Evolutionary conservation across 2,888 invertebrate species (phyloP).

Genomic region (Cistogaster globosa): DNA sequence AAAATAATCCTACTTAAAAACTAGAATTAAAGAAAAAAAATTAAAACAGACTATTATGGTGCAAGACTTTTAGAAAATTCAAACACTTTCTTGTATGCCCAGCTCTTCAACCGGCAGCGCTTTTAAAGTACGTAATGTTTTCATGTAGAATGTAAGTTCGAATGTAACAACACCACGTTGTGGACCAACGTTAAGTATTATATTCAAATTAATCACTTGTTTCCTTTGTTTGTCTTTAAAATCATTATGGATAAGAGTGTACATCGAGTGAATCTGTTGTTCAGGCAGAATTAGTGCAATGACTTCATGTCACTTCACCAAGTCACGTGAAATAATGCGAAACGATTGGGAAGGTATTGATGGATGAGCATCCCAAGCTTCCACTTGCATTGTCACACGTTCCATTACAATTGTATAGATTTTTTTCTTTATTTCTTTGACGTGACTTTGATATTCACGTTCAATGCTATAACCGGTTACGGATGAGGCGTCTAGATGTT

Average conservation of each 20-base stretch:
- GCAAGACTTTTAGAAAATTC: conserved; percentile 83
- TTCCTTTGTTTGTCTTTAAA: conserved; percentile 94
- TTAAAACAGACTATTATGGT: conserved; percentile 9
- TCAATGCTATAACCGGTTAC: conserved; percentile 87
- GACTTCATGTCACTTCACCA: conserved; percentile 95
- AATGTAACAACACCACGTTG: conserved; percentile 97
- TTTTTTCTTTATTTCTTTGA: conserved; percentile 95
- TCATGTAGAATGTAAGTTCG: conserved; percentile 94
- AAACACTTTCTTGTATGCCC: conserved; percentile 91
- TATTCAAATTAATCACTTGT: conserved; percentile 92
- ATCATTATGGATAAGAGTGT: conserved; percentile 90
- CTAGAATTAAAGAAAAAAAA: conserved; percentile 40
- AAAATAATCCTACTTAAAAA: conserved; percentile 40
- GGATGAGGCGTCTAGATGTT: conserved; percentile 83
- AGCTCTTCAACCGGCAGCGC: conserved; percentile 89
- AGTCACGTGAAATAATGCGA: conserved; percentile 93
- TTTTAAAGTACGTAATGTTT: conserved; percentile 91
- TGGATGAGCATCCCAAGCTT: conserved; percentile 96
- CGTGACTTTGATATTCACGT: conserved; percentile 92
- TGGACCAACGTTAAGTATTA: conserved; percentile 97
- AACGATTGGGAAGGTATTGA: conserved; percentile 97
- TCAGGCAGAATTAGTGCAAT: conserved; percentile 92
- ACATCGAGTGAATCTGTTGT: conserved; percentile 89
- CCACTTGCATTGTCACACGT: conserved; percentile 91
- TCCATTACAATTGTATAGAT: conserved; percentile 94